Conservation (phyloP, 1,140 invertebrate genomes). For the Ruditapes philippinarum region DNA sequence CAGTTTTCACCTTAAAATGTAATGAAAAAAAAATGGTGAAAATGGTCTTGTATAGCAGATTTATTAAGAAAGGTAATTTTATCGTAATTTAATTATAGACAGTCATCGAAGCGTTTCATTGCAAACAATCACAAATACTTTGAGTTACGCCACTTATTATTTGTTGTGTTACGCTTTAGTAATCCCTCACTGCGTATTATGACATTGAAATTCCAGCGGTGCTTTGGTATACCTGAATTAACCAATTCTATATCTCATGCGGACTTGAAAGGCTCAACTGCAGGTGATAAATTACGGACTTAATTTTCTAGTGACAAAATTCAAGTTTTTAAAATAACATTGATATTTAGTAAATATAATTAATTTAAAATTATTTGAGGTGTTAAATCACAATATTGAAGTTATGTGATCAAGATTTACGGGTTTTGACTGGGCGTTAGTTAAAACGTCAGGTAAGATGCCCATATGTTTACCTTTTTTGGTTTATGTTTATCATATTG, state of each 20-base stretch:
- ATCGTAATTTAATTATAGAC: conserved; percentile 55
- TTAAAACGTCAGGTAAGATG: not conserved
- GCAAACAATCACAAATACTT: conserved; percentile 13
- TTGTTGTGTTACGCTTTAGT: conserved; percentile 38
- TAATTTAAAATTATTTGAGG: not conserved
- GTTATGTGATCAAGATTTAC: not conserved
- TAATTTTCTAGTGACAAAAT: not conserved
- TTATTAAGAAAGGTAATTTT: conserved; percentile 31
- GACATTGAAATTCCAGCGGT: conserved; percentile 13
- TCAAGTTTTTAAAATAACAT: conserved; percentile 27
- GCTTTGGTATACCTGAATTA: not conserved
- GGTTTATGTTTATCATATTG: too few relatives aligned
- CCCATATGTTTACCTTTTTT: not conserved
- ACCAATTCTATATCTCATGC: not conserved
- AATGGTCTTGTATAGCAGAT: conserved; percentile 7
- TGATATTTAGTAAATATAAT: not conserved
- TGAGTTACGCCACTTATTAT: not conserved
- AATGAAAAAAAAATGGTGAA: not conserved
- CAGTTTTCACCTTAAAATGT: not conserved
- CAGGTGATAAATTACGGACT: conserved; percentile 25
- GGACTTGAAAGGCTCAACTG: conserved; percentile 1
- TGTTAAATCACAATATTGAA: not conserved
- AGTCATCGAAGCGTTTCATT: not conserved
- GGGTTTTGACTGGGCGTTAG: not conserved
- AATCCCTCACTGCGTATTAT: not conserved